Percentiles rank a stretch among this genome's conserved stretches.
Evolutionary conservation across 2,113 vertebrate species (phyloP).

Genomic region (Nothocercus nigrocapillus): DNA sequence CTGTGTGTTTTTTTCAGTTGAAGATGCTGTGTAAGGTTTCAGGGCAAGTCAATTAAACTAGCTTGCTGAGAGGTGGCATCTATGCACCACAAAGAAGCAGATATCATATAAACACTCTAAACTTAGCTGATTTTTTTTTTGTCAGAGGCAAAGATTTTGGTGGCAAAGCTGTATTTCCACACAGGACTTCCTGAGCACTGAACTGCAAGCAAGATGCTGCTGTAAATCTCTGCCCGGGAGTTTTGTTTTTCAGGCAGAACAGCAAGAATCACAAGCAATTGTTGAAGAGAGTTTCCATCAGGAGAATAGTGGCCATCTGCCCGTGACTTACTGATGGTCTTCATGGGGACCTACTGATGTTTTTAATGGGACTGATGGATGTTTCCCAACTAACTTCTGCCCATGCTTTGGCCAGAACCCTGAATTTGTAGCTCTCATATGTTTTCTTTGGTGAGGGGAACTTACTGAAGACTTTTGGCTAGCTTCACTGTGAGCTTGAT

Average conservation of each 20-base stretch:
- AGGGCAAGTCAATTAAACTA: not conserved
- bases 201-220: not conserved
- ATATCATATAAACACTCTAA: not conserved
- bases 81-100: not conserved
- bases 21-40: not conserved
- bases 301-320: not conserved
- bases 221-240: not conserved
- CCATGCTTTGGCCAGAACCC: not conserved
- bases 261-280: not conserved
- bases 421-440: not conserved
- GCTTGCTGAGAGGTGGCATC: not conserved
- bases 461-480: not conserved
- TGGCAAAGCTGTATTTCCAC: not conserved
- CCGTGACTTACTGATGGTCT: not conserved
- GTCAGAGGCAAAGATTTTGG: not conserved
- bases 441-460: not conserved
- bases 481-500: not conserved
- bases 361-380: not conserved
- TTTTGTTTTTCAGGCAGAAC: not conserved
- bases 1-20: not conserved
- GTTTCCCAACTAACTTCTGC: not conserved
- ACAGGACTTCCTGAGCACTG: not conserved
- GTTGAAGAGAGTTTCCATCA: not conserved
- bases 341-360: not conserved
- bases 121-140: not conserved